A percentile compares a stretch with the other conserved stretches of the same genome.
phyloP scores from a whole-genome alignment of 2,113 vertebrate genomes.

The Paracanthobrama guichenoti region DNA sequence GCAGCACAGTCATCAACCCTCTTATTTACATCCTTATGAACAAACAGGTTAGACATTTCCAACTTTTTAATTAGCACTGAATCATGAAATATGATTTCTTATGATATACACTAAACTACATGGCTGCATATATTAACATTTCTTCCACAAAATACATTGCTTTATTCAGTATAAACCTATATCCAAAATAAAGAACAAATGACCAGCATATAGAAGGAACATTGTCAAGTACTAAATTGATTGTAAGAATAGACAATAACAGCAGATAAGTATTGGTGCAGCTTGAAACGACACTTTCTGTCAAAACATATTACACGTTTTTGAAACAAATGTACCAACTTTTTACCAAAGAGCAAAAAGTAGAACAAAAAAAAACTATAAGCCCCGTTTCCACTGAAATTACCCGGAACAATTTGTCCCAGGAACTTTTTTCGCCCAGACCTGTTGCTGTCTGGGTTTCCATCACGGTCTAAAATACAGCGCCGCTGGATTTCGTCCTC shows the following conservation, averaged over 20 bases:
- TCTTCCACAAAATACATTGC: not conserved
- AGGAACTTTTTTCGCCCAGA: too few species aligned
- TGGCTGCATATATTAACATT: not conserved
- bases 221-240: not conserved
- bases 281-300: not conserved
- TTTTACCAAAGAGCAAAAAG: not conserved
- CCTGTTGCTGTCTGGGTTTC: too few species aligned
- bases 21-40: conserved; percentile 81
- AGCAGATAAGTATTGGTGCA: not conserved
- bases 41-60: conserved; percentile 72
- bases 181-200: not conserved
- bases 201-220: not conserved
- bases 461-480: too few species aligned
- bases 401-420: too few species aligned
- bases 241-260: not conserved
- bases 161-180: not conserved
- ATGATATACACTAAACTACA: not conserved
- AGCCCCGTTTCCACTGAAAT: too few species aligned
- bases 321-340: not conserved
- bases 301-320: not conserved
- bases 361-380: not conserved
- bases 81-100: conserved; percentile 54
- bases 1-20: conserved; percentile 78
- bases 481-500: too few species aligned
- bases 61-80: not conserved